Conservation (phyloP, 2,888 invertebrate species). For the Pelosia muscerda region DNA sequence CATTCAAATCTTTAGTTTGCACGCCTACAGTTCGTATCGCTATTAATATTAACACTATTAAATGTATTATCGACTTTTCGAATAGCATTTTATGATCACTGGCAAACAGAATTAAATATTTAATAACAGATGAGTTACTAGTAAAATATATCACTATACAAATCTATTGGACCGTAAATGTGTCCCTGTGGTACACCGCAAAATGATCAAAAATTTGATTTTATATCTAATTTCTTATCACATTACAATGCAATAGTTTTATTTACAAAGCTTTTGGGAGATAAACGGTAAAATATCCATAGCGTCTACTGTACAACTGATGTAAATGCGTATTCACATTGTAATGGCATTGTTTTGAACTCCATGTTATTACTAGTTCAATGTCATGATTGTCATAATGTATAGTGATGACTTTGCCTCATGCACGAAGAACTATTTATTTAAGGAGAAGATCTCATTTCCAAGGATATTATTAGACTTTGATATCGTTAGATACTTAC, state of each 20-base stretch:
- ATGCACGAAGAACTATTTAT: constrained; percentile 36
- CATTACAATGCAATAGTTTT: neutral
- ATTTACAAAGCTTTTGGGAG: neutral
- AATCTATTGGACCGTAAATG: neutral
- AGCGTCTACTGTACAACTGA: constrained; percentile 41
- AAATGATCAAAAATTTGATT: neutral
- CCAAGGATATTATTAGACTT: neutral
- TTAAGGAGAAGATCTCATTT: constrained; percentile 40
- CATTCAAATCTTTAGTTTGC: constrained; percentile 67
- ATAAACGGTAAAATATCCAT: constrained; percentile 3
- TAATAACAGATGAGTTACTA: neutral
- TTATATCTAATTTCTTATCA: neutral
- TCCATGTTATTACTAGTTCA: constrained; percentile 61
- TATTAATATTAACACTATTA: constrained; percentile 49
- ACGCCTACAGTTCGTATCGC: constrained; percentile 53
- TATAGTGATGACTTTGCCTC: constrained; percentile 47
- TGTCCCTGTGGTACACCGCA: neutral
- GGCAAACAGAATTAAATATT: neutral
- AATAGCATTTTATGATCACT: constrained; percentile 27
- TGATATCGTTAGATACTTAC: too few relatives aligned
- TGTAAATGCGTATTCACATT: constrained; percentile 24
- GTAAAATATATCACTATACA: neutral
- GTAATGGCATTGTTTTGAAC: constrained; percentile 47
- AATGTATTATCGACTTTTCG: constrained; percentile 30
- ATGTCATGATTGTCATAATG: constrained; percentile 59